Base-by-base conservation (phyloP, 2,797 vertebrate species). In the Tarsius wallacei region DNA sequence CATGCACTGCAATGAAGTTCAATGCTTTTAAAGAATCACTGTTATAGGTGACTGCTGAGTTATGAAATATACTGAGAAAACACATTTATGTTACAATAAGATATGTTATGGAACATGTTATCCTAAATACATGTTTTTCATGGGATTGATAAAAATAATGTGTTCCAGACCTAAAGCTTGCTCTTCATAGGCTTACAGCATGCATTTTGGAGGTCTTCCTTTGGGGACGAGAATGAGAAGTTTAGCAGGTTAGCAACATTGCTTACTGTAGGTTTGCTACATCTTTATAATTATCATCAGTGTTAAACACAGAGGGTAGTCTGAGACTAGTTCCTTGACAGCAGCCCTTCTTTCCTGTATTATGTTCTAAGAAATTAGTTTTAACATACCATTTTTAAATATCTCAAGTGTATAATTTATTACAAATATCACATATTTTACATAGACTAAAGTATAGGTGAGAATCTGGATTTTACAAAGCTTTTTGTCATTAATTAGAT, bases 381-480 rank as follows among this genome's bases (percentile, higher is more conserved):
- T 92, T 68, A 91, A 17, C 82, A 78, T n/a, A 31, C 19, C 33
- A 86, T 66, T 78, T 47, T 21, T 1, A 90, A 81, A 22, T 64
- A 86, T 31, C 22, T 91, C 42, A 42, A 90, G 63, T 47, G 66
- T 5, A 59, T 74, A 78, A 53, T 81, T 66, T 66, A 55, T 81
- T 87, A 59, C 36, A 94, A 84, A 66, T 76, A 31, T 59, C 47
- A 74, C 26, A n/a, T 78, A 49, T 63, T 77, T 86, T 80, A 61
- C n/a, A 7, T 57, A 51, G 28, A 47, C 24, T 76, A 76, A 66
- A 96, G 73, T 36, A 68, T 6, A 61, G n/a, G 22, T 42, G 12
- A 82, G n/a, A 53, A 6, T 64, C 16, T 55, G 49, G 4, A 47
- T 31, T 82, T 77, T 89, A 78, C 68, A 28, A 26, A 81, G 28